A percentile compares a stretch with the other conserved stretches of the same genome.
phyloP scores from a whole-genome alignment of 2,113 vertebrate genomes.

The Esox niger region DNA sequence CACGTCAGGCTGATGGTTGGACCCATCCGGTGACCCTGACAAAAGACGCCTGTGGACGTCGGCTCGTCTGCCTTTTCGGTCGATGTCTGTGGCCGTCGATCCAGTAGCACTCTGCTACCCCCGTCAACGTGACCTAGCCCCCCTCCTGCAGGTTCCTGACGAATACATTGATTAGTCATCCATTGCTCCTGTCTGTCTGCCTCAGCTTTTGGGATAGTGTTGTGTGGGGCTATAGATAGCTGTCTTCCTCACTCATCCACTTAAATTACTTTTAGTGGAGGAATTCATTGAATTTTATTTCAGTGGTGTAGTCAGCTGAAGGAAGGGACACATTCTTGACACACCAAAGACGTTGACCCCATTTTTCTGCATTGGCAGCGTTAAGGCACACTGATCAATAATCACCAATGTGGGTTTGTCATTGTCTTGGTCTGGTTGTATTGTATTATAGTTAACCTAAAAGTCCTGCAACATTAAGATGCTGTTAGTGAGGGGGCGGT shows the following conservation, averaged over 20 bases:
- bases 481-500: too few relatives aligned
- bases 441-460: slow-evolving; percentile 4
- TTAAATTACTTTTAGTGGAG: slow-evolving; percentile 28
- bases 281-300: slow-evolving; percentile 24
- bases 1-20: not conserved
- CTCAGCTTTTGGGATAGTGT: slow-evolving; percentile 35
- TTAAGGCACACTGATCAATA: slow-evolving; percentile 37
- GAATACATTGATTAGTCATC: slow-evolving; percentile 50
- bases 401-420: slow-evolving; percentile 3
- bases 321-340: slow-evolving; percentile 20
- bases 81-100: not conserved
- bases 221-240: slow-evolving; percentile 42
- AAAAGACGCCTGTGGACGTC: not conserved
- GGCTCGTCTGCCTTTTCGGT: not conserved
- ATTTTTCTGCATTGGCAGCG: slow-evolving; percentile 38
- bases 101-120: not conserved
- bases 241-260: not conserved
- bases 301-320: slow-evolving; percentile 4
- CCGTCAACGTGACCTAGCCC: not conserved
- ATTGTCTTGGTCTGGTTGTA: not conserved
- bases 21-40: slow-evolving; percentile 7
- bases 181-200: slow-evolving; percentile 38
- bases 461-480: not conserved
- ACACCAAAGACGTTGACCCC: slow-evolving; percentile 27
- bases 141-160: slow-evolving; percentile 27